Conservation (phyloP, 2,113 vertebrate genomes). For the Coptodon rendalli region DNA sequence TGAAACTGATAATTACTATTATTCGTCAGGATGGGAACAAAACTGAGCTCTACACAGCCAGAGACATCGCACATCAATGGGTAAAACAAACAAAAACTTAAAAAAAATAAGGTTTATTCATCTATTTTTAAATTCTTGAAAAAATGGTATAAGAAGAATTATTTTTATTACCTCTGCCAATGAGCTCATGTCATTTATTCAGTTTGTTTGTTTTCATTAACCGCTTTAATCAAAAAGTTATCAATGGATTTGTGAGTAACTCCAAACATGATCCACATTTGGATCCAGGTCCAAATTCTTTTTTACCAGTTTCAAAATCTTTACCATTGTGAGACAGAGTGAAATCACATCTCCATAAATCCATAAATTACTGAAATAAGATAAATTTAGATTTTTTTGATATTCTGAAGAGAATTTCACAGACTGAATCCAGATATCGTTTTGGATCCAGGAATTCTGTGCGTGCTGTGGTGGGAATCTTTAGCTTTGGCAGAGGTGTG, state of each 20-base stretch:
- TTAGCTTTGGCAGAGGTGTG: neutral
- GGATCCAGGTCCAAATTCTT: neutral
- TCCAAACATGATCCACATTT: neutral
- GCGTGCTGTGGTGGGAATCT: neutral
- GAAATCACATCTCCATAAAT: rapidly evolving
- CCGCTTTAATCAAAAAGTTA: neutral
- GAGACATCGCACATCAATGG: slow-evolving; percentile 53
- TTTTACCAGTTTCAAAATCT: neutral
- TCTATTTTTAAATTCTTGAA: neutral
- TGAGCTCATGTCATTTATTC: neutral
- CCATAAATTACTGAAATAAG: neutral
- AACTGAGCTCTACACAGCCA: slow-evolving; percentile 23
- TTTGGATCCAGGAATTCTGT: neutral
- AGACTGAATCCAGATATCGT: neutral
- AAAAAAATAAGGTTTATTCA: neutral
- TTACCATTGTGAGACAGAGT: neutral
- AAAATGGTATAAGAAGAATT: neutral
- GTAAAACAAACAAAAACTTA: slow-evolving; percentile 18
- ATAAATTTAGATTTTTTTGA: neutral
- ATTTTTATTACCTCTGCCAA: neutral
- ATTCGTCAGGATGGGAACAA: neutral
- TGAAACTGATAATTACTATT: slow-evolving; percentile 42
- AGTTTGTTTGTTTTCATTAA: neutral
- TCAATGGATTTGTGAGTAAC: neutral
- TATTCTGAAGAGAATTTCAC: neutral